Base-by-base conservation (phyloP, 2,113 vertebrate genomes). In the Butastur rufipennis region DNA sequence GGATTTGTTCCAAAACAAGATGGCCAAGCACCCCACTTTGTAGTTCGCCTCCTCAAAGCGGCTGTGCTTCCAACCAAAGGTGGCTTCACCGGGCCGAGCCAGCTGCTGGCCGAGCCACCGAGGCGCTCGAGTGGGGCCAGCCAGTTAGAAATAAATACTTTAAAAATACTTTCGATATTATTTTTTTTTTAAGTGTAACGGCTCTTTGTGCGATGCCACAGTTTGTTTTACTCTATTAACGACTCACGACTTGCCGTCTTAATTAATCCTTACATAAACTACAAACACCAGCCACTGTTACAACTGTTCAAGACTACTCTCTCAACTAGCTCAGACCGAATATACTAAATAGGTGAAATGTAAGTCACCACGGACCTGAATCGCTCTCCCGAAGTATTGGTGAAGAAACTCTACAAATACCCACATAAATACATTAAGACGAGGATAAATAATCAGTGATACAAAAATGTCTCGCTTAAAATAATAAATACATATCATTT, bases 371-470 rank as follows among this genome's bases (percentile, higher is more conserved):
- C 66, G 96, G 98, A 98, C 98, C 95, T 98, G 98, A 97, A 98
- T 98, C 94, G 95, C 97, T 98, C 98, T 98, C 98, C 97, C 98
- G 98, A 99, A 98, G 96, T 93, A 97, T 36, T 97, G 98, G 98
- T 98, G 98, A 98, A 98, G 97, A 98, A 98, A 98, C 93, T 98
- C 98, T 99, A 99, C 98, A 98, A 97, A 97, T 98, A 98, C 97
- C 97, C 98, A 98, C 98, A 99, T 99, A 99, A 99, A 99, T 99
- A 99, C 99, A 98, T 98, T 98, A 98, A 98, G 98, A 98, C 98
- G 97, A 99, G 98, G 99, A 99, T 99, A 99, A 99, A 99, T 99
- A 99, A 99, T 99, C 98, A 98, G 98, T 98, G 98, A 98, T 99
- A 99, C 98, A 99, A 99, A 99, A 98, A 98, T 95, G 97, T 97